Conservation (phyloP, 2,888 invertebrate genomes). For the Micoletzkya japonica region DNA sequence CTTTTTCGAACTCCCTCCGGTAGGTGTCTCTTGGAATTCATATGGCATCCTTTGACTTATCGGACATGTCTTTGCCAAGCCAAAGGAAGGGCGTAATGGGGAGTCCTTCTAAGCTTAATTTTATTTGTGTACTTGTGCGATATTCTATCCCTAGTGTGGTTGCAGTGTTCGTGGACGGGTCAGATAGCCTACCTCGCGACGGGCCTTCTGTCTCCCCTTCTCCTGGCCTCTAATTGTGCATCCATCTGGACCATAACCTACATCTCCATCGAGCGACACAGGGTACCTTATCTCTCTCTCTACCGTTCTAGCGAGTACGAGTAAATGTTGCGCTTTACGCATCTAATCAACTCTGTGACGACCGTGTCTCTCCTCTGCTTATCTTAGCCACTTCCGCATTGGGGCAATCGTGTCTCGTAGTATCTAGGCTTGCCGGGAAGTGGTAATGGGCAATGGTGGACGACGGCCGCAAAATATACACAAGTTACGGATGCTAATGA, state of each 20-base stretch:
- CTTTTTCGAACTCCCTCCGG: constrained; percentile 32
- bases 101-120: neutral
- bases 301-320: too few relatives aligned
- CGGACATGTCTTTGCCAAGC: too few relatives aligned
- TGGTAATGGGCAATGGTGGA: too few relatives aligned
- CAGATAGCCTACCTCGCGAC: constrained; percentile 60
- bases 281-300: constrained; percentile 32
- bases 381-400: neutral
- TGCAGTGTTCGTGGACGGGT: constrained; percentile 35
- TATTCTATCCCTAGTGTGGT: neutral
- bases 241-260: constrained; percentile 63
- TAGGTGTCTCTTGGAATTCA: neutral
- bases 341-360: too few relatives aligned
- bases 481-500: too few relatives aligned
- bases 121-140: too few relatives aligned
- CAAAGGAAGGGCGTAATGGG: neutral
- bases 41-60: too few relatives aligned
- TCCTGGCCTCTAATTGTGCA: constrained; percentile 59
- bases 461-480: too few relatives aligned
- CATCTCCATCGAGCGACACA: constrained; percentile 59
- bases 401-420: neutral
- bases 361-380: too few relatives aligned
- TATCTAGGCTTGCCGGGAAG: too few relatives aligned
- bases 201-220: constrained; percentile 51
- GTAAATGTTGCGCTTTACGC: too few relatives aligned